These are phyloP conservation scores for Nyctibius bracteatus DNA, from an alignment of 2,113 vertebrate species.

Conservation along the genomic window DNA sequence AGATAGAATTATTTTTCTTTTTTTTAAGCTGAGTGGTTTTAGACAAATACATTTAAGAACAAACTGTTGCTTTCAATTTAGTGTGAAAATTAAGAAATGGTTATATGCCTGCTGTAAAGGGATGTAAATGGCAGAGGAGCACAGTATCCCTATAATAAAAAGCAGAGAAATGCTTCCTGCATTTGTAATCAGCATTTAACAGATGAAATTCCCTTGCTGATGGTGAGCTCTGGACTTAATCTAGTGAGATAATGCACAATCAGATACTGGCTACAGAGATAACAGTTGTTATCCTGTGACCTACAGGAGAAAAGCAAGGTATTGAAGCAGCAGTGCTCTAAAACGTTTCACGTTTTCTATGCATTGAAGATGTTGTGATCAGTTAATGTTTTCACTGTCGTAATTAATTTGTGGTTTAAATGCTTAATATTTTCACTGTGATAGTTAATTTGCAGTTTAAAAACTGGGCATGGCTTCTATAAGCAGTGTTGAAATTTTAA, in stretches of 20 bases:
- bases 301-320: not conserved
- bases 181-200: not conserved
- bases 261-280: not conserved
- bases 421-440: not conserved
- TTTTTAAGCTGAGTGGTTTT: not conserved
- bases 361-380: not conserved
- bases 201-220: not conserved
- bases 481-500: not conserved
- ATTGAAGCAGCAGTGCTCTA: not conserved
- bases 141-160: not conserved
- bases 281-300: not conserved
- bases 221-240: not conserved
- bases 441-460: not conserved
- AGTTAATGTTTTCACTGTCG: not conserved
- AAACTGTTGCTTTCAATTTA: not conserved
- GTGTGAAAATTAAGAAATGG: not conserved
- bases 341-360: not conserved
- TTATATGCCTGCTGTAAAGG: not conserved
- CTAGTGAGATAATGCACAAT: not conserved
- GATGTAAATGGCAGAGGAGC: not conserved
- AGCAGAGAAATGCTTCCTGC: not conserved
- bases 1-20: not conserved
- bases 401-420: not conserved
- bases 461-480: not conserved
- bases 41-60: not conserved